A percentile compares a stretch with the other conserved stretches of the same genome.
phyloP scores from a whole-genome alignment of 2,113 vertebrate genomes.

The Lepus europaeus region DNA sequence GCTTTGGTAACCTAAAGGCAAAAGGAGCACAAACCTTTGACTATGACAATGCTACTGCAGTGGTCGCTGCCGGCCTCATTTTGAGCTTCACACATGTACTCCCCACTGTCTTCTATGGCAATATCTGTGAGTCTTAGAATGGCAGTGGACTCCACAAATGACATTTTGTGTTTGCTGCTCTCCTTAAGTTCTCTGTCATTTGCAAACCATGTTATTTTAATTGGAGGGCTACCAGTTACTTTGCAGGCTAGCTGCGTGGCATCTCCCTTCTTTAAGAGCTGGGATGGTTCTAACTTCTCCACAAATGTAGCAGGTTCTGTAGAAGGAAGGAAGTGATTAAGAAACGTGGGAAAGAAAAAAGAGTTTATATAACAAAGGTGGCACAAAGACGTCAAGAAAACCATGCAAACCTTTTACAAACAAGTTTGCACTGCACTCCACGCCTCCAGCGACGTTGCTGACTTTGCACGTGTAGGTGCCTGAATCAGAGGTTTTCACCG shows the following conservation, averaged over 20 bases:
- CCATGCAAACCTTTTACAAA: constrained; percentile 97
- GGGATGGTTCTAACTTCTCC: constrained; percentile 92
- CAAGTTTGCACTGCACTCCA: constrained; percentile 92
- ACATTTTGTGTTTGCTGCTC: constrained; percentile 90
- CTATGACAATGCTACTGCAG: constrained; percentile 93
- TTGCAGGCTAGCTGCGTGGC: constrained; percentile 92
- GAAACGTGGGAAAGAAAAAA: constrained; percentile 67
- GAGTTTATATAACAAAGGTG: constrained; percentile 46
- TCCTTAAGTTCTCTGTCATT: constrained; percentile 93
- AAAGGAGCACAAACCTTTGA: constrained; percentile 95
- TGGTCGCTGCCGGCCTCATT: constrained; percentile 97
- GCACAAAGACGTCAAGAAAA: constrained; percentile 71
- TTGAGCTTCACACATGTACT: constrained; percentile 95
- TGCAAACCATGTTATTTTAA: constrained; percentile 95
- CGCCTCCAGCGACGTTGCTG: constrained; percentile 94
- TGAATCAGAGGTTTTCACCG: constrained; percentile 94
- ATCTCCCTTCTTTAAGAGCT: constrained; percentile 91
- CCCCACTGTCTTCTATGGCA: constrained; percentile 92
- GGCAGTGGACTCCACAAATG: constrained; percentile 89
- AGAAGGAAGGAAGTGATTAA: constrained; percentile 87
- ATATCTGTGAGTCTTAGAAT: constrained; percentile 88
- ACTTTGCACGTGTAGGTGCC: constrained; percentile 95
- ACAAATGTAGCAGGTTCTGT: constrained; percentile 95
- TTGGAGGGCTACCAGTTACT: constrained; percentile 95
- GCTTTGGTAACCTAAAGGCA: background rate